Evolutionary conservation across 1,140 invertebrate genomes (phyloP).

Genomic region (Ceratina australensis): DNA sequence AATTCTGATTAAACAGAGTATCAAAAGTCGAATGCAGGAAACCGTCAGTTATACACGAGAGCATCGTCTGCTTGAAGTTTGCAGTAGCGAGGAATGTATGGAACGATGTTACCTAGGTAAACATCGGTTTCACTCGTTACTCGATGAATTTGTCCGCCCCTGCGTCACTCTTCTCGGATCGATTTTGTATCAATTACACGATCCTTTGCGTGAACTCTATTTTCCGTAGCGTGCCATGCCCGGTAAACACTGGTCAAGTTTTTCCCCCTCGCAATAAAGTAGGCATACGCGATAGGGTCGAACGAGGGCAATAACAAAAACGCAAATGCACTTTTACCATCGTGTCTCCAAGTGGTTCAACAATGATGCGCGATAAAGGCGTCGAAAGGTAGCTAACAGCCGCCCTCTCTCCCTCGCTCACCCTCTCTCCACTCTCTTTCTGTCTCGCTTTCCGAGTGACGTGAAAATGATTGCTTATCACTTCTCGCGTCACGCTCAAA

Average conservation of each 20-base stretch:
- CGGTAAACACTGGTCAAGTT: conserved; percentile 18
- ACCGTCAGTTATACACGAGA: no score
- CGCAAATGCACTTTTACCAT: conserved; percentile 23
- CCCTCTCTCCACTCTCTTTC: background rate
- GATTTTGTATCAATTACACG: conserved; percentile 33
- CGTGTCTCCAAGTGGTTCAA: background rate
- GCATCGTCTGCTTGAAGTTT: background rate
- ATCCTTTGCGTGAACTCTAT: background rate
- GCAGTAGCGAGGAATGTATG: background rate
- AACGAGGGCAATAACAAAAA: conserved; percentile 21
- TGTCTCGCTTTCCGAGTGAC: background rate
- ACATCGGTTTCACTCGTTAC: background rate
- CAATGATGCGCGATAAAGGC: conserved; percentile 17
- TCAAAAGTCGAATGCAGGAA: no score
- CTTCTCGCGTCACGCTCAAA: background rate
- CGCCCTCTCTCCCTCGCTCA: background rate
- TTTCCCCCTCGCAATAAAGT: conserved; percentile 4
- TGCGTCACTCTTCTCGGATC: background rate
- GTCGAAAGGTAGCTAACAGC: background rate
- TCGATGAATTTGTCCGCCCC: background rate
- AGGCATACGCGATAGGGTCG: background rate
- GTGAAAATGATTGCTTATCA: conserved; percentile 27
- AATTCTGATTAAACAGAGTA: no score
- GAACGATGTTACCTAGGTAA: conserved; percentile 7
- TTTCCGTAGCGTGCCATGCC: background rate